Percentiles rank a stretch among this genome's conserved stretches.
phyloP scores from a whole-genome alignment of 35 echinoderm and acorn worm genomes.

The Apostichopus californicus region DNA sequence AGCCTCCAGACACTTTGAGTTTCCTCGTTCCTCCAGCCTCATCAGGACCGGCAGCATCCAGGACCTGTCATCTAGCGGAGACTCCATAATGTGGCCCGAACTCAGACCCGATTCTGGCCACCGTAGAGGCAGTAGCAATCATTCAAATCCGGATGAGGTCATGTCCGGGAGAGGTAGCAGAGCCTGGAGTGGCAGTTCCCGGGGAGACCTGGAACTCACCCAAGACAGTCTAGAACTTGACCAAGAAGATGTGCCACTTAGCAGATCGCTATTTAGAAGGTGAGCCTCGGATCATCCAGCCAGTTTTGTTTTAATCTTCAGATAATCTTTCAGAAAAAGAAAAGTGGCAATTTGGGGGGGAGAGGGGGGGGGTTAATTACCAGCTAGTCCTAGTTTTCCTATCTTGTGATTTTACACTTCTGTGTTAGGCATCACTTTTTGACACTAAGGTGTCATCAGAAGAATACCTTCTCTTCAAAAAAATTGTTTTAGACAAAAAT shows the following conservation, averaged over 20 bases:
- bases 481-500: too few relatives aligned
- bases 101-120: constrained; percentile 11
- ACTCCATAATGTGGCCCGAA: constrained; percentile 40
- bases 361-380: too few relatives aligned
- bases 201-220: constrained; percentile 32
- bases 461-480: too few relatives aligned
- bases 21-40: neutral
- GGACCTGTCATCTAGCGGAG: constrained; percentile 44
- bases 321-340: too few relatives aligned
- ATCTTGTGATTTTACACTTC: too few relatives aligned
- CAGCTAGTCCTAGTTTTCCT: too few relatives aligned
- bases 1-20: neutral
- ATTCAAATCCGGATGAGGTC: neutral
- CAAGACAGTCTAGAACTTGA: constrained; percentile 2
- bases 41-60: constrained; percentile 37
- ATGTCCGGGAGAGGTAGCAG: constrained; percentile 21
- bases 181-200: constrained; percentile 7
- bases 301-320: too few relatives aligned
- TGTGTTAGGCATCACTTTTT: too few relatives aligned
- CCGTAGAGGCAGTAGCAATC: neutral
- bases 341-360: too few relatives aligned
- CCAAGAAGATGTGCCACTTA: neutral
- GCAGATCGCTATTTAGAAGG: constrained; percentile 5
- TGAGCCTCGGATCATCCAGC: neutral
- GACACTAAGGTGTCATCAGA: too few relatives aligned